phyloP scores from a whole-genome alignment of 2,888 invertebrate species.

The Oscheius sp. region DNA sequence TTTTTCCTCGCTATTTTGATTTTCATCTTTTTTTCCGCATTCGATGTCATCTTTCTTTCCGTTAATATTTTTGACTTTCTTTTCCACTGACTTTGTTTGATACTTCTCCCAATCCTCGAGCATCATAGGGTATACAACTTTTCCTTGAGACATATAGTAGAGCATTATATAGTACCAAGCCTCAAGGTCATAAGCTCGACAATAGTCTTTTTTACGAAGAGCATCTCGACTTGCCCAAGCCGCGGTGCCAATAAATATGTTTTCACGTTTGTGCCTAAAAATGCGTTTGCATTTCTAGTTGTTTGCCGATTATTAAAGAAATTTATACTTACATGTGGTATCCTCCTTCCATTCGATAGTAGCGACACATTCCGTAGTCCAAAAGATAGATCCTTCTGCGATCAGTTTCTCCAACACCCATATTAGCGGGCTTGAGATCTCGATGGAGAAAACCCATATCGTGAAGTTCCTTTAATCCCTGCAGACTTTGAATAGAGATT shows the following conservation, averaged over 20 bases:
- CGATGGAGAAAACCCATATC: constrained; percentile 2
- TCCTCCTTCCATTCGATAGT: background rate
- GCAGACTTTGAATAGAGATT: background rate
- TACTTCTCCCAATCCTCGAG: background rate
- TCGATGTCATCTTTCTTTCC: background rate
- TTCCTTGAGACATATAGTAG: background rate
- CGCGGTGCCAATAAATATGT: background rate
- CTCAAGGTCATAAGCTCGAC: background rate
- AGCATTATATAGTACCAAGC: background rate
- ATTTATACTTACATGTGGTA: background rate
- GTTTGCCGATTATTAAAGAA: no score
- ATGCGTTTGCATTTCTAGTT: no score
- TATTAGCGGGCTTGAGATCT: background rate
- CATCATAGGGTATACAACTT: background rate
- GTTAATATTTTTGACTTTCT: no score
- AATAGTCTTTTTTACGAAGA: background rate
- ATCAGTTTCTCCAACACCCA: background rate
- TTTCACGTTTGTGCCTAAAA: no score
- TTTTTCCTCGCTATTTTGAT: no score
- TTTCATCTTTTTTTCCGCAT: background rate
- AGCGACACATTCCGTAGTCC: constrained; percentile 4
- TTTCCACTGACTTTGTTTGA: no score
- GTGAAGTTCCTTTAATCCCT: background rate
- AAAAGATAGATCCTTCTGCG: background rate
- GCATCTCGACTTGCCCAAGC: background rate